phyloP scores from a whole-genome alignment of 2,888 invertebrate species.

The Anorthoa munda region DNA sequence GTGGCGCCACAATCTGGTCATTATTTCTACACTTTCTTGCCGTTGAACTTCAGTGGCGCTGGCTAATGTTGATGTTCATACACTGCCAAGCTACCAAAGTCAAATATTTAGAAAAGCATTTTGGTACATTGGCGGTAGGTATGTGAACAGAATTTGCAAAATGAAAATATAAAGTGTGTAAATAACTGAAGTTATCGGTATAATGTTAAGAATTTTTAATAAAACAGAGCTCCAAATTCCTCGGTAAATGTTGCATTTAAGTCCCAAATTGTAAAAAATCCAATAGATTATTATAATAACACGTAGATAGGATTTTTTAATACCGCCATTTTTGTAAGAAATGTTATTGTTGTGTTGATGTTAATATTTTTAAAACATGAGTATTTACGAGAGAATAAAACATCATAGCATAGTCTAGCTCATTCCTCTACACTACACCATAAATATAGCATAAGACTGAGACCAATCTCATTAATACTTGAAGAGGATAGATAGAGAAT shows the following conservation, averaged over 20 bases:
- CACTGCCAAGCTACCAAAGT: slow-evolving; percentile 4
- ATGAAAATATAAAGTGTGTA: slow-evolving; percentile 21
- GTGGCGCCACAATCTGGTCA: not conserved
- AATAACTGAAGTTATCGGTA: slow-evolving; percentile 33
- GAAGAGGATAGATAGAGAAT: slow-evolving; percentile 56
- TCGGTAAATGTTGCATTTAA: slow-evolving; percentile 70
- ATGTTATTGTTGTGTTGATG: slow-evolving; percentile 70
- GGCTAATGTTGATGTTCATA: not conserved
- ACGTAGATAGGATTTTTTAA: slow-evolving; percentile 82
- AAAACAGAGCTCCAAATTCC: slow-evolving; percentile 49
- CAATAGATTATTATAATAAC: slow-evolving; percentile 55
- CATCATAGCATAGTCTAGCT: slow-evolving; percentile 59
- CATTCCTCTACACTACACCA: slow-evolving; percentile 62
- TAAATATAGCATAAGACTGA: slow-evolving; percentile 84
- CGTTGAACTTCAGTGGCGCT: slow-evolving; percentile 11
- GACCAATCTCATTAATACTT: slow-evolving; percentile 80
- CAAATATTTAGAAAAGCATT: not conserved
- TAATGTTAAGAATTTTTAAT: slow-evolving; percentile 25
- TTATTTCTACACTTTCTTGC: slow-evolving; percentile 12
- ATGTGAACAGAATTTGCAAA: slow-evolving; percentile 3
- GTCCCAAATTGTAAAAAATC: slow-evolving; percentile 74
- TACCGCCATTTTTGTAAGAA: slow-evolving; percentile 78
- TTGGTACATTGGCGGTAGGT: slow-evolving; percentile 18
- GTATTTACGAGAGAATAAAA: slow-evolving; percentile 41
- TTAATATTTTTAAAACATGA: slow-evolving; percentile 60